Evolutionary conservation across 2,797 vertebrate genomes (phyloP), one percentile per base, ranked within the genome.

Genomic region (Lateolabrax maculatus): DNA sequence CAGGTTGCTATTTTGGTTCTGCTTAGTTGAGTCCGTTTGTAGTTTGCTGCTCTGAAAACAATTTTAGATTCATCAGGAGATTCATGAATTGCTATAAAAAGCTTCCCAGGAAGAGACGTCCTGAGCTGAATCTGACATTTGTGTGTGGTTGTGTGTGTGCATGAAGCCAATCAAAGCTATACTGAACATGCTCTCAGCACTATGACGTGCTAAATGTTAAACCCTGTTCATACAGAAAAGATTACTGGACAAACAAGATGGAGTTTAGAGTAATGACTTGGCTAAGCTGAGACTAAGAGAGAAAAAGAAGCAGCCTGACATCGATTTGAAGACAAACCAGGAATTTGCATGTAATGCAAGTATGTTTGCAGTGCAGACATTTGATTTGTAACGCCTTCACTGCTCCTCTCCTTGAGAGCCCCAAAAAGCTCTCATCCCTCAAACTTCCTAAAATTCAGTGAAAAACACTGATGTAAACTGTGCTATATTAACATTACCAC

Each of bases 1-100:
- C 23, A 16, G 6, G 55, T 34, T 55, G 15, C 66, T 71, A 62
- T 79, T 71, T 82, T 62, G 4, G 60, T 31, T 70, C 13, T 34
- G 0, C 25, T 49, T n/a, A n/a, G 16, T 13, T 77, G 31, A 39
- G 31, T 37, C 25, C 18, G 27, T 66, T 71, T 62, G 53, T 36
- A 41, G 65, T 55, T 62, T 57, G 3, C 13, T 10, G 5, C 13
- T 48, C 5, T 34, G 23, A 53, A 39, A 67, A 31, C 61, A 16
- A 76, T 62, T 60, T 81, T 57, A 34, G 41, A 56, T 62, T n/a
- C 27, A 51, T 69, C n/a, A 43, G 11, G 4, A 64, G 23, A 39
- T 73, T 11, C 16, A 36, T 7, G 49, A 44, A 34, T 27, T 34
- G 31, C 31, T 34, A 34, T 34, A 34, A 36, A 62, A 56, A 68